Evolutionary conservation across 2,113 vertebrate genomes (phyloP).

Genomic region (Gadus chalcogrammus): DNA sequence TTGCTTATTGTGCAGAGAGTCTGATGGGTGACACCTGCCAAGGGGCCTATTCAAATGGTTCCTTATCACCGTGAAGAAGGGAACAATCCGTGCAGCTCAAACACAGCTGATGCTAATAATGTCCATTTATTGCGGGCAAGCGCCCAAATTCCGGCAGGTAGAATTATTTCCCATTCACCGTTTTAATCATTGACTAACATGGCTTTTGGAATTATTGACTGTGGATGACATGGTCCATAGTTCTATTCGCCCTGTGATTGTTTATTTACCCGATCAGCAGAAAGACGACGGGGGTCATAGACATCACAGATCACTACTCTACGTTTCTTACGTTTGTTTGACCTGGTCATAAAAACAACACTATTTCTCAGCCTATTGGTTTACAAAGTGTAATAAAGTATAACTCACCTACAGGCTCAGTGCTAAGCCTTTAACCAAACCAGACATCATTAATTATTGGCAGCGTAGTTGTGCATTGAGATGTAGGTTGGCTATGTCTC

Average conservation of each 20-base stretch:
- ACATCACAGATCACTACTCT: background rate
- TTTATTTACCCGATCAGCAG: conserved; percentile 61
- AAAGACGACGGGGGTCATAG: conserved; percentile 19
- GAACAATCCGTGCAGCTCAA: background rate
- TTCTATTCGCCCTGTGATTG: conserved; percentile 56
- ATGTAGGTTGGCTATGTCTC: background rate
- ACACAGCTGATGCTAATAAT: conserved; percentile 15
- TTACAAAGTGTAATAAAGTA: too few species aligned
- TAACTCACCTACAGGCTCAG: too few species aligned
- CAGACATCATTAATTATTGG: background rate
- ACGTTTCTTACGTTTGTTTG: background rate
- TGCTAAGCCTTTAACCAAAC: too few species aligned
- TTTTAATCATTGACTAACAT: conserved; percentile 66
- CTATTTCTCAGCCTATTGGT: too few species aligned
- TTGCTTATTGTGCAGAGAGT: background rate
- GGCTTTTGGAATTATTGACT: conserved; percentile 61
- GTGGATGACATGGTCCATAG: conserved; percentile 55
- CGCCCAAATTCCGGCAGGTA: conserved; percentile 26
- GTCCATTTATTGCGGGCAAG: conserved; percentile 9
- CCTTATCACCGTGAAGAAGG: background rate
- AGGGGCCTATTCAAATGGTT: background rate
- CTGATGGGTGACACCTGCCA: background rate
- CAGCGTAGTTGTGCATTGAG: background rate
- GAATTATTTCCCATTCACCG: conserved; percentile 47
- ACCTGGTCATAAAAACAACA: background rate